Conservation (phyloP, 1,140 invertebrate species). For the Drosophila nannoptera region DNA sequence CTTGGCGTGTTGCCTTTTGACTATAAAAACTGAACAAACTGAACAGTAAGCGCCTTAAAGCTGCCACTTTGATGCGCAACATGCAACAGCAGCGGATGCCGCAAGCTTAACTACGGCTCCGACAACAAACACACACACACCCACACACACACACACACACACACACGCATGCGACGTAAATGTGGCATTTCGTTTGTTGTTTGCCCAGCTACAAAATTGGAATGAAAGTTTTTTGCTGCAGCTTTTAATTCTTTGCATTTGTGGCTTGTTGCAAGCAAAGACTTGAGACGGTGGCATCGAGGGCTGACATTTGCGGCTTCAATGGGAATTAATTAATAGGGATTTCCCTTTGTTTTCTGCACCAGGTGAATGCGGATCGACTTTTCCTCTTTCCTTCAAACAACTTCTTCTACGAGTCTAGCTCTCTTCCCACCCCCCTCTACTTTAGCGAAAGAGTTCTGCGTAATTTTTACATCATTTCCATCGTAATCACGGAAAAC, state of each 20-base stretch:
- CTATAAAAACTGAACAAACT: conserved; percentile 63
- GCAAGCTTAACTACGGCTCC: conserved; percentile 34
- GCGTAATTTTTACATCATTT: no score
- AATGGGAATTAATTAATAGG: no score
- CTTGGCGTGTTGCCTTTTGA: conserved; percentile 68
- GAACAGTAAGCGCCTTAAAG: conserved; percentile 58
- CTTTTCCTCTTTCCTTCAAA: no score
- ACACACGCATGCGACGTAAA: conserved; percentile 60
- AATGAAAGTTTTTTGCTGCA: conserved; percentile 28
- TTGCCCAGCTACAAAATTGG: conserved; percentile 37
- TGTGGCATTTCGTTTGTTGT: conserved; percentile 70
- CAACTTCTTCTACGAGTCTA: no score
- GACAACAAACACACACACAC: conserved; percentile 29
- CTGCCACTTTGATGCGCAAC: conserved; percentile 49
- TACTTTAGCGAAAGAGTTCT: no score
- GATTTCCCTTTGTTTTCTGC: no score
- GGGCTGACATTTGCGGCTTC: background rate
- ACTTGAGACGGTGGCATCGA: background rate
- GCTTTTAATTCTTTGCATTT: conserved; percentile 25
- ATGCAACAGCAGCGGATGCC: conserved; percentile 22
- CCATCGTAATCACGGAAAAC: no score
- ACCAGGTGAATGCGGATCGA: no score
- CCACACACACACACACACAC: conserved; percentile 2
- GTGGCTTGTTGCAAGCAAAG: background rate
- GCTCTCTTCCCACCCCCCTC: no score